Evolutionary conservation across 1,140 invertebrate species (phyloP).

Genomic region (Neelides sp.): DNA sequence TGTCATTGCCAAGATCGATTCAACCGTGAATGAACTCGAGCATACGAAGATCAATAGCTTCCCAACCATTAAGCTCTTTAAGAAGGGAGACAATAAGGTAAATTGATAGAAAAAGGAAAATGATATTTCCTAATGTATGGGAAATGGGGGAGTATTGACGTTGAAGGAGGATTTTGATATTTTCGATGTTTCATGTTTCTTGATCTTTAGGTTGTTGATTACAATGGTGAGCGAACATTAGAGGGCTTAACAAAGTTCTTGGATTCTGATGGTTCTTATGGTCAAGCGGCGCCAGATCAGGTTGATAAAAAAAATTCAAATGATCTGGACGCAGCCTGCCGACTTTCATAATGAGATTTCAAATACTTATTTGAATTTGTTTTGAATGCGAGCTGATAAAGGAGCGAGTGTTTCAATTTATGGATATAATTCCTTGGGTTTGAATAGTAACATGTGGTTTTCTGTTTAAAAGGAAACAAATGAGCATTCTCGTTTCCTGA

Average conservation of each 20-base stretch:
- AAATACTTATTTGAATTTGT: constrained; percentile 1
- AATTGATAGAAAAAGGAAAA: too few species aligned
- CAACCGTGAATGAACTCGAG: constrained; percentile 92
- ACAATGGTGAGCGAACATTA: constrained; percentile 86
- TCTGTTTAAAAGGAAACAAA: too few species aligned
- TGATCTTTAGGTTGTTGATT: constrained; percentile 61
- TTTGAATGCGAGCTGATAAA: background rate
- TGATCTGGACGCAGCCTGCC: background rate
- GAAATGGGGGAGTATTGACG: too few species aligned
- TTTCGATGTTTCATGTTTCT: constrained; percentile 12
- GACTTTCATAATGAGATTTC: background rate
- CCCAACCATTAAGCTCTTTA: constrained; percentile 93
- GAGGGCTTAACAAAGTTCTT: constrained; percentile 87
- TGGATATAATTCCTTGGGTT: constrained; percentile 2
- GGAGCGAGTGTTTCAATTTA: background rate
- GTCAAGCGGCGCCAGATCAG: constrained; percentile 48
- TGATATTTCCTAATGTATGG: too few species aligned
- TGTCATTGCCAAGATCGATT: constrained; percentile 96
- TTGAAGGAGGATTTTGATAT: too few species aligned
- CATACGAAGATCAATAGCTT: constrained; percentile 88
- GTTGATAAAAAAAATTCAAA: constrained; percentile 35
- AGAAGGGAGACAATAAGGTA: constrained; percentile 81
- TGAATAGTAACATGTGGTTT: too few species aligned
- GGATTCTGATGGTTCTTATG: constrained; percentile 58
- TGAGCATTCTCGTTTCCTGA: too few species aligned